Percentiles rank a stretch among this genome's conserved stretches.
Conservation (phyloP, 2,113 vertebrate genomes). For the Oryzias curvinotus region DNA sequence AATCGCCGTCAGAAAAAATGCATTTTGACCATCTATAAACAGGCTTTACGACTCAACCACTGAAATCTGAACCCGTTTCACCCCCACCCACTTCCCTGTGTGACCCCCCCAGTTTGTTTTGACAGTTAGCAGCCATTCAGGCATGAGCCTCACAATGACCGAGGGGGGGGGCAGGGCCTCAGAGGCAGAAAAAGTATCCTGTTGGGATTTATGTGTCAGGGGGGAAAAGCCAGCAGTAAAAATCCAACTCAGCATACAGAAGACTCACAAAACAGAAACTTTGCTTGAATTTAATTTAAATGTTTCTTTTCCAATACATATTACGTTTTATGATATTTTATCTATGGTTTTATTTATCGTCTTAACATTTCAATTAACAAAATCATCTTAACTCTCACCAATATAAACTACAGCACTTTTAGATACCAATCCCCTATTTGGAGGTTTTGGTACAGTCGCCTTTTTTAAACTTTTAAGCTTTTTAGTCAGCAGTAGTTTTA, state of each 20-base stretch:
- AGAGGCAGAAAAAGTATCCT: constrained; percentile 32
- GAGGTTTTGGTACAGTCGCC: too few species aligned
- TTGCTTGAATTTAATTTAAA: neutral
- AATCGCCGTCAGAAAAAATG: neutral
- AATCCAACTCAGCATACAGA: constrained; percentile 4
- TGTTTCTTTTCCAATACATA: too few species aligned
- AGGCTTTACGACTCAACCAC: neutral
- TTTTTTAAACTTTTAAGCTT: too few species aligned
- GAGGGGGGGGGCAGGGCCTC: constrained; percentile 8
- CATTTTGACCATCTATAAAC: too few species aligned
- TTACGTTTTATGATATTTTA: too few species aligned
- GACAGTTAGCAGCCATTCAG: constrained; percentile 15
- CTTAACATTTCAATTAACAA: too few species aligned
- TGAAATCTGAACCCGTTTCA: neutral
- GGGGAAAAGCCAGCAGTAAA: constrained; percentile 10
- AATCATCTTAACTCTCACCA: too few species aligned
- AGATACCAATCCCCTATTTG: too few species aligned
- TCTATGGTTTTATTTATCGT: too few species aligned
- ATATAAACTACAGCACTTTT: too few species aligned
- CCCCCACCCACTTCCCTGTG: neutral
- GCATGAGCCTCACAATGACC: constrained; percentile 36
- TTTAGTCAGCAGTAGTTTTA: too few species aligned
- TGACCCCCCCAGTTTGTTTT: constrained; percentile 43
- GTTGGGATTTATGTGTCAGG: constrained; percentile 39
- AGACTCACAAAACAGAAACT: neutral